Evolutionary conservation across 64 coral and sea anemone species (phyloP).

Genomic region (Exaiptasia diaphana): DNA sequence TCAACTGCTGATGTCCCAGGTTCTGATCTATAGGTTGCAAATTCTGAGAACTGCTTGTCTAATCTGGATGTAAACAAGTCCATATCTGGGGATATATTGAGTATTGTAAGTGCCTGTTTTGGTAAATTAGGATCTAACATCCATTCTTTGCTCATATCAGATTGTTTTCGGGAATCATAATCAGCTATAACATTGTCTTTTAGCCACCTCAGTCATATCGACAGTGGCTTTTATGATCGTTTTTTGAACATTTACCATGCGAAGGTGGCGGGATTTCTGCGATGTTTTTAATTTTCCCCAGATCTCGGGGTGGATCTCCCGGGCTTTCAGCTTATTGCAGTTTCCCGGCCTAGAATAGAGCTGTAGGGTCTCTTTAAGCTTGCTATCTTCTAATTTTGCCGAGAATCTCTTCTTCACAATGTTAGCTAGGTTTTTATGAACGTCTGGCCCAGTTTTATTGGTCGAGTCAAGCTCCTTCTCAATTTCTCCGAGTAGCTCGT

Average conservation of each 20-base stretch:
- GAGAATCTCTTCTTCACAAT: slow-evolving; percentile 32
- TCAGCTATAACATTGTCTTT: slow-evolving; percentile 10
- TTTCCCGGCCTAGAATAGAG: slow-evolving; percentile 42
- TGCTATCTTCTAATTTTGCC: slow-evolving; percentile 13
- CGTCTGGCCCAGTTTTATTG: slow-evolving; percentile 19
- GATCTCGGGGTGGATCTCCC: slow-evolving; percentile 30
- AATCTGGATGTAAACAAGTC: neutral
- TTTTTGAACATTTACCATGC: slow-evolving; percentile 39
- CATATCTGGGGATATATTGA: neutral
- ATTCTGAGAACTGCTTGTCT: neutral
- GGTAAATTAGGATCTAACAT: neutral
- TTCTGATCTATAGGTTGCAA: neutral
- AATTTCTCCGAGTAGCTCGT: slow-evolving; percentile 40
- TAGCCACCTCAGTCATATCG: neutral
- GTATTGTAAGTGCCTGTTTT: neutral
- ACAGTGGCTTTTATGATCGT: slow-evolving; percentile 38
- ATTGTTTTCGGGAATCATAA: neutral
- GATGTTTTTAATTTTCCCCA: slow-evolving; percentile 54
- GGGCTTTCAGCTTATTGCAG: slow-evolving; percentile 41
- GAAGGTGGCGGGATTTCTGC: slow-evolving; percentile 23
- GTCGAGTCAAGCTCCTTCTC: slow-evolving; percentile 13
- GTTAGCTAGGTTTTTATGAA: slow-evolving; percentile 16
- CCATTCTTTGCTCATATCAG: neutral
- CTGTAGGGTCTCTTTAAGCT: slow-evolving; percentile 51
- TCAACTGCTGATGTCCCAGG: neutral